Evolutionary conservation across 2,797 vertebrate species (phyloP), one percentile per base, ranked within the genome.

Genomic region (Sebastes kiyomatsui): DNA sequence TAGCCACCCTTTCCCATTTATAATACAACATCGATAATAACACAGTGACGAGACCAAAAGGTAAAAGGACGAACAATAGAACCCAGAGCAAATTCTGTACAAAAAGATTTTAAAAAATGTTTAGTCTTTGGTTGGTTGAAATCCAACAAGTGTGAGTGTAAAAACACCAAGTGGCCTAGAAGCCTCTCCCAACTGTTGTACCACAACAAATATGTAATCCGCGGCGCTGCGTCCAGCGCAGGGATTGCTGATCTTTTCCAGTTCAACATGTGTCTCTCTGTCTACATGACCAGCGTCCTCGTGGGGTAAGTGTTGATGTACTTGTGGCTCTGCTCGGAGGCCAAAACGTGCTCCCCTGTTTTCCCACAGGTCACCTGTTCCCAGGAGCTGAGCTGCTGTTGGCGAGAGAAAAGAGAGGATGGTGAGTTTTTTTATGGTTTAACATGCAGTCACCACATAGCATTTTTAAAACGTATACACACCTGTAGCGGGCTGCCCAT

Each of bases 181-280:
- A 10, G 97, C 97, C 95, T 96, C 96, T 98, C 97, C 97, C 97
- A 97, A 97, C 96, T 98, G 96, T 97, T 98, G 97, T 98, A 99
- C 97, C 97, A 97, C 97, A 97, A 97, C 96, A 97, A 97, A 96
- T 95, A 96, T 84, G 74, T 80, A 88, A 68, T 73, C 79, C 28
- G 22, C 60, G 16, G 73, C 42, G 92, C 93, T 91, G 88, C 84
- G 89, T 96, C 94, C 94, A 93, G 94, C 86, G 76, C 82, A 94
- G 84, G 73, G 82, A 87, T 83, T 71, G 88, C 90, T 87, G 87
- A 89, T 79, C 85, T 90, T 94, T 95, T 93, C 42, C 90, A 88
- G 67, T 75, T 86, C 71, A 61, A 84, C 79, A 30, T 76, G 52
- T 46, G 54, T 91, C 66, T 84, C 66, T 42, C 38, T 42, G 78